Base-by-base conservation (phyloP, 1,140 invertebrate species). In the Leptinotarsa texana region DNA sequence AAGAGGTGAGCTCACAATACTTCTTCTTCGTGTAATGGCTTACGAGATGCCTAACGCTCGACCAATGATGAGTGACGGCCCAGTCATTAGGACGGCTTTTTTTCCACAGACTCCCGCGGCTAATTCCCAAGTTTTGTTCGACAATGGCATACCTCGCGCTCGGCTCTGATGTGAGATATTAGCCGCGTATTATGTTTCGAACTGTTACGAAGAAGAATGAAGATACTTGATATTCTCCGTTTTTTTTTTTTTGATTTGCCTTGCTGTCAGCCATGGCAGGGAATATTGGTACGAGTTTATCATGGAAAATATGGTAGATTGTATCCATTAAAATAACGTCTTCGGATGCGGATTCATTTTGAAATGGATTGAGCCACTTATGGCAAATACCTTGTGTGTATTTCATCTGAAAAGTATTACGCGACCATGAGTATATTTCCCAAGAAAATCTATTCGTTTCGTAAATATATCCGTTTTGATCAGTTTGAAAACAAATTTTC, bases 11-110 rank as follows among this genome's bases (percentile, higher is more conserved):
- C 51, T 18, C 51, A 57, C 51, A 57, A 57, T 57, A 15, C 17
- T 57, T 57, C 74, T 27, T 24, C 72, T 65, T 21, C 5, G n/a
- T 71, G 76, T 77, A 80, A 80, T 76, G 74, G 79, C 78, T 80
- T 80, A 79, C 76, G 75, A 77, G 74, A 75, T 71, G 70, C 67
- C 73, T 27, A 72, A 67, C 67, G 73, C 74, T 73, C 78, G 77
- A 75, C 80, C 76, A 82, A 79, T 82, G 75, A 75, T 80, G 80
- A 82, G 75, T 82, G 80, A 82, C 79, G 80, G 75, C 76, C 79
- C 80, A 77, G 75, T 80, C 79, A 82, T 82, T 82, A 82, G 72
- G 77, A 78, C 74, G 72, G 72, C 69, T 22, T 69, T 57, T 24
- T 72, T 72, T 80, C 67, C 69, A 71, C 33, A 68, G 24, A n/a